Conservation (phyloP, 2,113 vertebrate species). For the Xiphias gladius region DNA sequence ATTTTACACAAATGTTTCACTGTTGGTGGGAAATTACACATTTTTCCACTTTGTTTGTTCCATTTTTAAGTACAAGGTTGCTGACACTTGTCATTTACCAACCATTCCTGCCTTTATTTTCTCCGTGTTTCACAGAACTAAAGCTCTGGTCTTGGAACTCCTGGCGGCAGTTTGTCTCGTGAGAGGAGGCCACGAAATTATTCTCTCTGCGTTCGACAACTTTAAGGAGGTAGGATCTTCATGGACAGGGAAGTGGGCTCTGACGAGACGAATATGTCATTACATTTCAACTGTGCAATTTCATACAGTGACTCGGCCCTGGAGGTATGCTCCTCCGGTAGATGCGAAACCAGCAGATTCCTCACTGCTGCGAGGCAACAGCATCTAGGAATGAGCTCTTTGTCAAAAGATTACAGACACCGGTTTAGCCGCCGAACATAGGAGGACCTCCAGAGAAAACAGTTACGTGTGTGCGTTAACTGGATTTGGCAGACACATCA, state of each 20-base stretch:
- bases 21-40: background rate
- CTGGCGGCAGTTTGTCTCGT: constrained; percentile 97
- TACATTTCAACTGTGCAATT: constrained; percentile 49
- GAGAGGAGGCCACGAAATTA: constrained; percentile 97
- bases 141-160: constrained; percentile 96
- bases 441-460: constrained; percentile 40
- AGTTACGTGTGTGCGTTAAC: constrained; percentile 25
- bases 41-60: constrained; percentile 5
- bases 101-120: constrained; percentile 34
- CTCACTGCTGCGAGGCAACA: constrained; percentile 29
- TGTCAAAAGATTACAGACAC: constrained; percentile 58
- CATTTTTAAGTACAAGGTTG: constrained; percentile 30
- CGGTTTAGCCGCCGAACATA: constrained; percentile 26
- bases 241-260: constrained; percentile 14
- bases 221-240: constrained; percentile 93
- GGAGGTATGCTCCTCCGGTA: constrained; percentile 55
- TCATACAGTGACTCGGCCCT: constrained; percentile 63
- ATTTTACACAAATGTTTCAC: background rate
- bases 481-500: constrained; percentile 52
- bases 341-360: constrained; percentile 39
- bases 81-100: constrained; percentile 40
- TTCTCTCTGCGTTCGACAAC: constrained; percentile 97
- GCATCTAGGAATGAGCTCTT: constrained; percentile 43
- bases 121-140: constrained; percentile 87
- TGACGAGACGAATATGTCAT: constrained; percentile 52